Evolutionary conservation across 2,797 vertebrate genomes (phyloP), one percentile per base, ranked within the genome.

Genomic region (Halcyon badia): DNA sequence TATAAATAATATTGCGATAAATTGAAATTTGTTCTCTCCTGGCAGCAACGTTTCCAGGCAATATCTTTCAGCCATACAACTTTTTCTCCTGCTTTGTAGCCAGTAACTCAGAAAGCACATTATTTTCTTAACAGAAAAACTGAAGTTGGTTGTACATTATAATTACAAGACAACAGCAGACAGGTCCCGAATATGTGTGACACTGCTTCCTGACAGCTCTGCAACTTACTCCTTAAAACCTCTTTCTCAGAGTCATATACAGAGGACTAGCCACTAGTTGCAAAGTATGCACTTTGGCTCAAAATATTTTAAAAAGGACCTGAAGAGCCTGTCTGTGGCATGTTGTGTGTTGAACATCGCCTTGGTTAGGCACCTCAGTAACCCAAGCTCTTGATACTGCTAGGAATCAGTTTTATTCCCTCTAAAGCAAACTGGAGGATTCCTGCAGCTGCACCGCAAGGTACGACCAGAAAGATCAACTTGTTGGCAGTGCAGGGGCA

Each of bases 371-470:
- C 10, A 60, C 28, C 28, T 77, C 39, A 66, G 14, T 20, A 83
- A 7, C 9, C 5, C 0, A 1, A 41, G 42, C 12, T 69, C 46
- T 56, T 28, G 19, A 41, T 35, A 71, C 6, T 1, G 2, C 10
- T 22, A 20, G 64, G 68, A 85, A 83, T 46, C 1, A 65, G 25
- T 28, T 83, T 75, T 86, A 51, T 26, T 64, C 22, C 7, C 26
- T 58, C 66, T 51, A 61, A 48, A 83, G 41, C 14, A 81, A 88
- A 39, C 13, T 1, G 4, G 21, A 85, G 15, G n/a, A 75, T 64
- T 17, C 17, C 62, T 83, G 20, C 26, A 3, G 1, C 28, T 62
- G 35, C 22, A 83, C 12, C 21, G 65, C 5, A 21, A 73, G 15
- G 7, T 49, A 60, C 28, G 16, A 57, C 5, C 10, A 46, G 8